Percentiles rank a stretch among this genome's conserved stretches.
phyloP scores from a whole-genome alignment of 2,888 invertebrate species.

The Serripes groenlandicus region DNA sequence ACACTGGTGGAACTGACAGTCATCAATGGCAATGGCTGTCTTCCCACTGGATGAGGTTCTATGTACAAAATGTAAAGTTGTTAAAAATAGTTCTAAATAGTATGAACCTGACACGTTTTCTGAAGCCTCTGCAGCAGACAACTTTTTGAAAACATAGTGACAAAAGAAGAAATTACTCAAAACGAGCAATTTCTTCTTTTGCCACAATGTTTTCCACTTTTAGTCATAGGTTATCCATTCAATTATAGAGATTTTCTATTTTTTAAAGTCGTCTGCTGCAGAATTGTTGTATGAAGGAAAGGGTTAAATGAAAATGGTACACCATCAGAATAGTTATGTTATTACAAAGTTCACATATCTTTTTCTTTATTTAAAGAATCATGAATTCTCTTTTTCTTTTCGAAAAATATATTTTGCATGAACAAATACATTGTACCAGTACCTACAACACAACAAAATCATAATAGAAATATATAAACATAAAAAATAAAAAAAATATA shows the following conservation, averaged over 20 bases:
- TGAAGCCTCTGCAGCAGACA: too few species aligned
- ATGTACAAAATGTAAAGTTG: too few species aligned
- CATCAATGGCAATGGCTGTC: conserved; percentile 99
- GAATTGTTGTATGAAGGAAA: background rate
- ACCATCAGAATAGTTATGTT: background rate
- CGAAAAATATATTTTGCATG: too few species aligned
- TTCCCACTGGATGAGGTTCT: conserved; percentile 88
- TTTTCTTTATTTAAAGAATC: background rate
- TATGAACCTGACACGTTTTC: too few species aligned
- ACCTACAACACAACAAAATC: too few species aligned
- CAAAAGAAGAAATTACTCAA: background rate
- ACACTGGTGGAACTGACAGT: conserved; percentile 99
- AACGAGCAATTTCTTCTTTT: background rate
- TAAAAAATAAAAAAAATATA: too few species aligned
- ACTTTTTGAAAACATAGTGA: background rate
- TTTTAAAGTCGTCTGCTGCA: background rate
- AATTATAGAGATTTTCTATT: too few species aligned
- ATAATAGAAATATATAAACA: too few species aligned
- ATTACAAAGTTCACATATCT: background rate
- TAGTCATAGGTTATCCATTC: too few species aligned
- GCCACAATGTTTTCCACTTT: conserved; percentile 5
- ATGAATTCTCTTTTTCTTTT: too few species aligned
- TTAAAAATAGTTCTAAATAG: too few species aligned
- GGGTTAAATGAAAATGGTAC: background rate
- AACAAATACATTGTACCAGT: too few species aligned